Evolutionary conservation across 2,797 vertebrate genomes (phyloP).

Genomic region (Diplodus sargus): DNA sequence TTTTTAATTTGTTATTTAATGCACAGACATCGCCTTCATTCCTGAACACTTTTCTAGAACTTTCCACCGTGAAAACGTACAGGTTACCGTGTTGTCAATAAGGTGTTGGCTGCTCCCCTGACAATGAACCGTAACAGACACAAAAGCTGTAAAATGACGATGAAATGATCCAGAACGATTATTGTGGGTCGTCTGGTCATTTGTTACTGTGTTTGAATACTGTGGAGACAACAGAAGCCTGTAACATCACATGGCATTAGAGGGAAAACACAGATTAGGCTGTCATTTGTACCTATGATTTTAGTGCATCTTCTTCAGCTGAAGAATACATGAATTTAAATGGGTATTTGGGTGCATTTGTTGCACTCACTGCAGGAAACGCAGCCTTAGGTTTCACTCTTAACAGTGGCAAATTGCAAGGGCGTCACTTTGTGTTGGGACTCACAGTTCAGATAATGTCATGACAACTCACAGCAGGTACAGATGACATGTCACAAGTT

Average conservation of each 20-base stretch:
- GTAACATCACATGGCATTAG: not conserved
- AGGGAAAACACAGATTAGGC: not conserved
- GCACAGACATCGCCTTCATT: not conserved
- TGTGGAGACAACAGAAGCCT: not conserved
- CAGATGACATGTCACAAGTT: too few species aligned
- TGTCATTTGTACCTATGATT: not conserved
- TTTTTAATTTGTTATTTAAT: not conserved
- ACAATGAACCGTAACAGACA: not conserved
- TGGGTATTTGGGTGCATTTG: not conserved
- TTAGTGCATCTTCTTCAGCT: not conserved
- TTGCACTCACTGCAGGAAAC: not conserved
- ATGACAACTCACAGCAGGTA: too few species aligned
- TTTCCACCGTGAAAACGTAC: not conserved
- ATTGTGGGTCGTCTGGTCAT: not conserved
- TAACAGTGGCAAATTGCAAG: not conserved
- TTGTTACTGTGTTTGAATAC: not conserved
- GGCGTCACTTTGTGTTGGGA: too few species aligned
- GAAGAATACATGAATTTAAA: not conserved
- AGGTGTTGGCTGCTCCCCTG: not conserved
- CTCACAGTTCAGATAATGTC: too few species aligned
- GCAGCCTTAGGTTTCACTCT: not conserved
- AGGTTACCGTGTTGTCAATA: not conserved
- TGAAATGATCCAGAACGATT: not conserved
- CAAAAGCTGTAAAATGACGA: constrained; percentile 8
- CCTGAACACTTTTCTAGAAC: not conserved